phyloP scores from a whole-genome alignment of 2,797 vertebrate species.

The Spizella passerina region DNA sequence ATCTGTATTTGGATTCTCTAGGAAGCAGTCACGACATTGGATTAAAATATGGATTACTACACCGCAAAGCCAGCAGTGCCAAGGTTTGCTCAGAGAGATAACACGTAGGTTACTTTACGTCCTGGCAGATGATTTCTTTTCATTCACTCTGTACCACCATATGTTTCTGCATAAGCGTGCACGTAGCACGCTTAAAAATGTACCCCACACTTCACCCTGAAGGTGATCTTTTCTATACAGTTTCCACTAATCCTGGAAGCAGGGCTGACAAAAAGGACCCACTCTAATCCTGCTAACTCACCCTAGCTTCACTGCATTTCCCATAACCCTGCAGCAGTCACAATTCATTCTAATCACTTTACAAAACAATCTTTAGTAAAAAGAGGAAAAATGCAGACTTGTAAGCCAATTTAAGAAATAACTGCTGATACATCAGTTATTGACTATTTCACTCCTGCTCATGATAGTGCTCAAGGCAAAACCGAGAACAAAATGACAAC shows the following conservation, averaged over 20 bases:
- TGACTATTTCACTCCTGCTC: slow-evolving; percentile 91
- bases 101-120: neutral
- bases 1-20: neutral
- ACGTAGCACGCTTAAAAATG: neutral
- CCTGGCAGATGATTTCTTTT: slow-evolving; percentile 28
- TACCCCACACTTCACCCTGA: slow-evolving; percentile 8
- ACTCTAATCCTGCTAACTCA: slow-evolving; percentile 65
- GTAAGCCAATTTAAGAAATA: slow-evolving; percentile 96
- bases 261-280: slow-evolving; percentile 45
- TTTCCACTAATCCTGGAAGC: slow-evolving; percentile 50
- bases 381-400: slow-evolving; percentile 87
- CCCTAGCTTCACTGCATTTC: slow-evolving; percentile 73
- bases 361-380: slow-evolving; percentile 86
- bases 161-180: neutral
- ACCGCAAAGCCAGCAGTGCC: neutral
- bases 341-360: slow-evolving; percentile 85
- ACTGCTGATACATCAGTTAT: slow-evolving; percentile 98
- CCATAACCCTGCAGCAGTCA: slow-evolving; percentile 80
- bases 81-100: slow-evolving; percentile 52
- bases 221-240: slow-evolving; percentile 17
- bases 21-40: neutral
- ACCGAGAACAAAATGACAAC: slow-evolving; percentile 95
- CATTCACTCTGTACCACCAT: neutral
- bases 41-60: slow-evolving; percentile 34
- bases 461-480: slow-evolving; percentile 95